Evolutionary conservation across 2,797 vertebrate genomes (phyloP).

Genomic region (Oophaga sylvatica): DNA sequence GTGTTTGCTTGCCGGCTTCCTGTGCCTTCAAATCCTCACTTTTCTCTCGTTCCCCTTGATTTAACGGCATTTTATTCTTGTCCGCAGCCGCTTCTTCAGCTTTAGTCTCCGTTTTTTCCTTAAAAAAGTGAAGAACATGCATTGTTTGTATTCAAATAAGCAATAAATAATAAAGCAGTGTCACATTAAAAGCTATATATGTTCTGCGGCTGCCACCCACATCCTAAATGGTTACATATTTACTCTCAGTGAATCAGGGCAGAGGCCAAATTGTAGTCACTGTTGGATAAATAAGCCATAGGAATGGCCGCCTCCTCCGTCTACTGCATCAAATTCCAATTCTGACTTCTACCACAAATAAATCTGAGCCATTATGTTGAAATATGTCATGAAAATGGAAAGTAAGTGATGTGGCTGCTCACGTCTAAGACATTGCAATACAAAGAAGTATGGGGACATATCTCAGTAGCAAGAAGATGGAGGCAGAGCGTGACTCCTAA

Average conservation of each 20-base stretch:
- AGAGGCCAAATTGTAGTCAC: conserved; percentile 38
- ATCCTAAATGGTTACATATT: conserved; percentile 9
- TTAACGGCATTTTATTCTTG: conserved; percentile 2
- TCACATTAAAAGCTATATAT: conserved; percentile 12
- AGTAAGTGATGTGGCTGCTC: not conserved
- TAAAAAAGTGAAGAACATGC: conserved; percentile 27
- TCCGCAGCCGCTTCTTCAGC: not conserved
- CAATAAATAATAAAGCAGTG: conserved; percentile 22
- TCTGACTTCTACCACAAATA: conserved; percentile 32
- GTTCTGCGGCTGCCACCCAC: conserved; percentile 14
- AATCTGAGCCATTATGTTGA: conserved; percentile 29
- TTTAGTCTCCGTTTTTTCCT: not conserved
- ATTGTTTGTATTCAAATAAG: conserved; percentile 27
- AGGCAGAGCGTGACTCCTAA: not conserved
- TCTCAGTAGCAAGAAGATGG: not conserved
- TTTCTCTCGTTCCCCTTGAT: conserved; percentile 37
- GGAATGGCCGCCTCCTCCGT: not conserved
- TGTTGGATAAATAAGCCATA: conserved; percentile 20
- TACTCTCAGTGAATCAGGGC: conserved; percentile 16
- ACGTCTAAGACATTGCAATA: not conserved
- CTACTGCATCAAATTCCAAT: conserved; percentile 20
- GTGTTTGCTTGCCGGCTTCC: not conserved
- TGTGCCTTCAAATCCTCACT: not conserved
- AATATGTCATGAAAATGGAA: conserved; percentile 17
- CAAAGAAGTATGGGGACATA: conserved; percentile 2